Base-by-base conservation (phyloP, 2,113 vertebrate species). In the Dipodomys merriami region DNA sequence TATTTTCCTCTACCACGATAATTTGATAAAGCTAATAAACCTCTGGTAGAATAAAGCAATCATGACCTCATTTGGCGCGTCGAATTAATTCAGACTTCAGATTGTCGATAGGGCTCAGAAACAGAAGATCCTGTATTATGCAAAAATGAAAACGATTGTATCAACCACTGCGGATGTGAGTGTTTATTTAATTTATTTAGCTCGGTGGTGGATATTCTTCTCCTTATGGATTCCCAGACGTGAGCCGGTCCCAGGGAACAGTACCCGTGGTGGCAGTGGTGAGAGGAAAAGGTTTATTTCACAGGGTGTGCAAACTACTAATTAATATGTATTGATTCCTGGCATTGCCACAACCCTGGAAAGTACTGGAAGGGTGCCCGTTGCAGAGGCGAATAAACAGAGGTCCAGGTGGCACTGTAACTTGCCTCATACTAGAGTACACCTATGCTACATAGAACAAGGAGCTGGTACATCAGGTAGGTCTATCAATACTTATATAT, bases 1-100 rank as follows among this genome's bases (percentile, higher is more conserved):
- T 53, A 0, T 46, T 86, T 83, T 71, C 53, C 53, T 57, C 53
- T 65, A 65, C 2, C n/a, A 12, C 0, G 16, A n/a, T 46, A n/a
- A 62, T 82, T 53, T 33, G n/a, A 79, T 64, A 85, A 94, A 72
- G 49, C 81, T 87, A 92, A 81, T 85, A 94, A 60, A 49, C 67
- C 88, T 82, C 74, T 27, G 25, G 35, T 29, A 88, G 60, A 86
- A 82, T 67, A 86, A 57, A 88, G 67, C 74, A 49, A 82, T 20
- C 35, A 65, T 19, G 22, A 62, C 35, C 72, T 84, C 89, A 67
- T 85, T 89, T 88, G 53, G 20, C 2, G 29, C 74, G 15, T 39
- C 49, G 30, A 89, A 89, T 94, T 96, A 92, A 93, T 46, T 90
- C 78, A 88, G 89, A 64, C 20, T 83, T 92, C 25, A 65, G 64